Evolutionary conservation across 2,113 vertebrate genomes (phyloP), one percentile per base, ranked within the genome.

Genomic region (Bufo gargarizans): DNA sequence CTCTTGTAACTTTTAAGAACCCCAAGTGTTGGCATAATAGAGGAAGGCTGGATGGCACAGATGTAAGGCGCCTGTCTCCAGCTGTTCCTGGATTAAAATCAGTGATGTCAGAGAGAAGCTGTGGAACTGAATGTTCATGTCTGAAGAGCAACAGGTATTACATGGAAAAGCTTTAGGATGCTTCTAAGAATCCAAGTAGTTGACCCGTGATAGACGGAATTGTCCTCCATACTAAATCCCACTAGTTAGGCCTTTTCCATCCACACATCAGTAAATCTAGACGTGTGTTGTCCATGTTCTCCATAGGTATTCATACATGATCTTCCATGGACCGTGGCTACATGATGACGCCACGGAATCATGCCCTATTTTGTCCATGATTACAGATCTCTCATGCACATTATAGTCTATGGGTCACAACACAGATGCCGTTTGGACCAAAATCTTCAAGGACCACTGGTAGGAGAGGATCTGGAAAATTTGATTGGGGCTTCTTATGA

Each of bases 21-120:
- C 55, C 33, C 71, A 74, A 55, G 20, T 50, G n/a, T 81, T 71
- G 77, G 86, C 85, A 69, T 61, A 19, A 14, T 20, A 49, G n/a
- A 79, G 19, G 59, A 50, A 49, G 59, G 45, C 71, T 71, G 50
- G 67, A 72, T 76, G 84, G 84, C 72, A 63, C 76, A 87, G 59
- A 87, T 80, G 77, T 87, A 71, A 13, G 45, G 19, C 33, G 4
- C 10, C 77, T 33, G 50, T 81, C 22, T 33, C 49, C 86, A 87
- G 86, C 86, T 87, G 86, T 11, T 80, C 80, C 22, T 45, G 3
- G 10, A 17, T 53, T 58, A 81, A n/a, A 58, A 80, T 81, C 16
- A 72, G 47, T 53, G 43, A 79, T 80, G 56, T 80, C 17, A 14
- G 13, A 7, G 9, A 58, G 22, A 22, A 17, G 19, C 19, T 19